These are phyloP conservation scores for Sceloporus tristichus DNA, from an alignment of 2,113 vertebrate species.

Conservation along the genomic window DNA sequence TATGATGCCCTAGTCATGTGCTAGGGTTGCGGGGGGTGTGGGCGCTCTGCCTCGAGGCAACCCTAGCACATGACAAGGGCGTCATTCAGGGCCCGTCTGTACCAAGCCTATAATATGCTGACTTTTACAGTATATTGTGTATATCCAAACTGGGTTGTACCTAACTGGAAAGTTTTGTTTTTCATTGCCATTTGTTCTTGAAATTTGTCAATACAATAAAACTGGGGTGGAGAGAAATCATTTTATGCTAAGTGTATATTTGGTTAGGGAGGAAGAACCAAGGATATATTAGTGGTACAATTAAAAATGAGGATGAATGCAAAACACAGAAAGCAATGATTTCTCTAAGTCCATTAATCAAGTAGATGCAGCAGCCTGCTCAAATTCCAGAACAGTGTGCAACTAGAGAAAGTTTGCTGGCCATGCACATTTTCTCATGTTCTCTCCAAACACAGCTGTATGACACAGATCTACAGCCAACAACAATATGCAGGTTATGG, in stretches of 20 bases:
- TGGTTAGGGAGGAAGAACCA: slow-evolving; percentile 5
- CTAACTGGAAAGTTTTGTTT: not conserved
- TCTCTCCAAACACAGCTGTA: not conserved
- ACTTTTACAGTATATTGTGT: not conserved
- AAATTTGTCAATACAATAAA: slow-evolving; percentile 27
- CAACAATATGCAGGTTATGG: not conserved
- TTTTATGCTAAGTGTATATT: slow-evolving; percentile 27
- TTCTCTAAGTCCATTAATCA: slow-evolving; percentile 43
- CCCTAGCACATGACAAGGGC: too few relatives aligned
- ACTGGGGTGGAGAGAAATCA: not conserved
- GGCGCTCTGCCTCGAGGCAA: too few relatives aligned
- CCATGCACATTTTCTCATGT: not conserved
- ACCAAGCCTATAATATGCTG: not conserved
- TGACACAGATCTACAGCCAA: not conserved
- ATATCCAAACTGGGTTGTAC: not conserved
- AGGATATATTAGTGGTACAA: slow-evolving; percentile 39
- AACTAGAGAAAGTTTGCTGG: slow-evolving; percentile 14
- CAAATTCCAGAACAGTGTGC: slow-evolving; percentile 15
- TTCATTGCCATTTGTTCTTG: not conserved
- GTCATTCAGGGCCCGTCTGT: too few relatives aligned
- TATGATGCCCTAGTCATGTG: too few relatives aligned
- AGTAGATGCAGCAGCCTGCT: slow-evolving; percentile 18
- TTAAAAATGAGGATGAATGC: slow-evolving; percentile 11
- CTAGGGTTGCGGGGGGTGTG: too few relatives aligned
- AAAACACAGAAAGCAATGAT: slow-evolving; percentile 39